Conservation (phyloP, 2,797 vertebrate species). For the Garrulus glandarius region DNA sequence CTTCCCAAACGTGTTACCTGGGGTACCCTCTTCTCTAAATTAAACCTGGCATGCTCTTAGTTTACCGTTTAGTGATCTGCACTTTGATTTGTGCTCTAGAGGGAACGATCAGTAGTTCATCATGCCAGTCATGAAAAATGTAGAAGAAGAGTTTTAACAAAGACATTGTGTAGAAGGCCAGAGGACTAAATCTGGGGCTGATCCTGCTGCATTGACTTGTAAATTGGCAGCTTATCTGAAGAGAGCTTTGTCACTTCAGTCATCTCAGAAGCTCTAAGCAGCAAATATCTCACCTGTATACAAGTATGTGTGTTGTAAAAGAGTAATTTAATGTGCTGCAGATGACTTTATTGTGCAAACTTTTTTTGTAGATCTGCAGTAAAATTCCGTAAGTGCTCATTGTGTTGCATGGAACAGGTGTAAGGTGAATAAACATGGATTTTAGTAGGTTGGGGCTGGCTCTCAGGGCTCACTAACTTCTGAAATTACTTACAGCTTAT, state of each 20-base stretch:
- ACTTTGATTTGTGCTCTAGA: neutral
- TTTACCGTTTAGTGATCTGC: neutral
- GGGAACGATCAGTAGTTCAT: neutral
- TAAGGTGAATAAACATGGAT: neutral
- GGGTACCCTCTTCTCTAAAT: neutral
- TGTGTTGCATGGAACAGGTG: neutral
- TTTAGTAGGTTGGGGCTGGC: neutral
- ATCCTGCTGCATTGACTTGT: neutral
- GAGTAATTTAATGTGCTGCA: neutral
- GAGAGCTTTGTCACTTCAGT: neutral
- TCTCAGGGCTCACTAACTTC: neutral
- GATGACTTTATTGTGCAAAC: neutral
- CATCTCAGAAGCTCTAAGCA: neutral
- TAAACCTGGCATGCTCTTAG: neutral
- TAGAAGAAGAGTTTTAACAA: neutral
- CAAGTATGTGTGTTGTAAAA: neutral
- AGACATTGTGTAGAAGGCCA: neutral
- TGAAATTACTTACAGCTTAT: neutral
- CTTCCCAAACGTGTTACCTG: neutral
- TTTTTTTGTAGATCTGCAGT: neutral
- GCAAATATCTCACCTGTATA: neutral
- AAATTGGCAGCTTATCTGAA: neutral
- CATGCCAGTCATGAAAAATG: neutral
- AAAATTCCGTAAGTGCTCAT: rapidly evolving
- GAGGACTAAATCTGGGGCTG: neutral